Base-by-base conservation (phyloP, 1,140 invertebrate genomes). In the Goniozus legneri region DNA sequence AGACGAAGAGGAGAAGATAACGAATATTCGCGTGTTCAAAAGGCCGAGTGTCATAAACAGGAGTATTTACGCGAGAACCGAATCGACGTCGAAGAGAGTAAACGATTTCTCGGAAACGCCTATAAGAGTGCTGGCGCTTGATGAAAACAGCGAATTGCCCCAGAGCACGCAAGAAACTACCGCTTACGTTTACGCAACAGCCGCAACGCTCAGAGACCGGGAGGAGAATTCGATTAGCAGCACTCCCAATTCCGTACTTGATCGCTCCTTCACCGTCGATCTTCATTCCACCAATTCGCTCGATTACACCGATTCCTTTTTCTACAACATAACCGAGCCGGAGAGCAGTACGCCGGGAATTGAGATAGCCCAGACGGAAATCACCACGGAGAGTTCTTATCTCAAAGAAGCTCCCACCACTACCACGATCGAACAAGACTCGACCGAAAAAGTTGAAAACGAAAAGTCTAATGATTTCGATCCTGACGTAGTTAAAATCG, bases 11-110 rank as follows among this genome's bases (percentile, higher is more conserved):
- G 32, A 47, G 1, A 64, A 51, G 13, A 52, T 64, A 8, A 58
- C 52, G 1, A 66, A 63, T 18, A 57, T 62, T 38, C 56, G 47
- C 27, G 52, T 67, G 14, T 56, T 63, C n/a, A 54, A 35, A 19
- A 54, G 41, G 3, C 47, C 56, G 0, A 10, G 8, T 2, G 2
- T 36, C 2, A 24, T 52, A 8, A 50, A 53, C 21, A 47, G 38
- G 3, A 50, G 53, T 0, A 3, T 52, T 0, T 53, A 57, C 20
- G 34, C 47, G 2, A 58, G 55, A 14, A 46, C 44, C 0, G 58
- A 35, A 15, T 44, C 41, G 10, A 58, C 47, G 10, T 50, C 21
- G 8, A 58, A 58, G 18, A n/a, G n/a, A n/a, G 50, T 39, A 4
- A 54, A 58, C 18, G 40, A 59, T 13, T 15, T 8, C 6, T 10